Conservation (phyloP, 2,888 invertebrate genomes). For the Mesochorus sp. region DNA sequence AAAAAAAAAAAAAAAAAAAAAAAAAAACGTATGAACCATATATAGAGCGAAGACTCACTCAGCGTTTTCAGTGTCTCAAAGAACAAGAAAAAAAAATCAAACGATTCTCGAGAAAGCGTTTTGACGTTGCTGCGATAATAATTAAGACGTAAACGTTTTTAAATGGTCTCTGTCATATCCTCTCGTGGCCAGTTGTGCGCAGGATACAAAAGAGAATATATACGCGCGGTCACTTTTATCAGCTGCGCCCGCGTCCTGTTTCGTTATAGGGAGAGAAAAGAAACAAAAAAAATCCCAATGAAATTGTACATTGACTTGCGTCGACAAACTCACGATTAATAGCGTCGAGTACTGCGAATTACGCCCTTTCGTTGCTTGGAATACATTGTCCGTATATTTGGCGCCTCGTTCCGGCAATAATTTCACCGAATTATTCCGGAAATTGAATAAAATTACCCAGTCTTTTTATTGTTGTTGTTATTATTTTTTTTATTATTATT, state of each 20-base stretch:
- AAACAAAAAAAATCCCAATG: conserved; percentile 37
- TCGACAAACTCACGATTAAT: too few species aligned
- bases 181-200: conserved; percentile 44
- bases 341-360: neutral
- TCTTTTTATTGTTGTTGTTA: conserved; percentile 3
- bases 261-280: too few species aligned
- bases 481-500: conserved; percentile 6
- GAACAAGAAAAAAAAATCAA: neutral
- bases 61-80: too few species aligned
- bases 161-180: conserved; percentile 60
- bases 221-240: conserved; percentile 67
- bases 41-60: too few species aligned
- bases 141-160: conserved; percentile 12
- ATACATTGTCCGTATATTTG: neutral
- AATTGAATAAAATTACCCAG: conserved; percentile 31
- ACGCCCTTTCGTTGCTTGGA: neutral
- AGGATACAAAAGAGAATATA: conserved; percentile 42
- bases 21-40: too few species aligned
- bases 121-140: neutral
- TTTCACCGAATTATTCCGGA: conserved; percentile 40
- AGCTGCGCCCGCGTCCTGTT: conserved; percentile 68
- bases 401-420: conserved; percentile 13
- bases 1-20: too few species aligned
- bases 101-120: conserved; percentile 47
- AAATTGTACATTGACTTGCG: too few species aligned